Base-by-base conservation (phyloP, 2,888 invertebrate species). In the Euzetes globulus region DNA sequence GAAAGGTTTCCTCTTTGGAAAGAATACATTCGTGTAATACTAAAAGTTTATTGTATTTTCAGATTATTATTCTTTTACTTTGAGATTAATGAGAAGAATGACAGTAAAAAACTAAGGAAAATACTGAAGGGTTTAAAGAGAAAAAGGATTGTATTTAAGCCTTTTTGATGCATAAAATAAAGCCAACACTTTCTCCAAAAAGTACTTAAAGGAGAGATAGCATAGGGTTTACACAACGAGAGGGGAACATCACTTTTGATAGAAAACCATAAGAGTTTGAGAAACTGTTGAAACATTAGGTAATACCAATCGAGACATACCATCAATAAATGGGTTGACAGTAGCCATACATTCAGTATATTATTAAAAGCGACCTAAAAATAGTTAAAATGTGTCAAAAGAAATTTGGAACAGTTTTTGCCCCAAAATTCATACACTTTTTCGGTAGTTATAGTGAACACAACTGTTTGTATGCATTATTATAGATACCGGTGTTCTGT, bases 31-130 rank as follows among this genome's bases (percentile, higher is more conserved):
- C 17, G 33, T 13, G 27, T 29, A 13, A 60, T 29, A 60, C n/a
- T 63, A 63, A 29, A 33, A 63, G 63, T 63, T 63, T 63, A 63
- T 63, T 63, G 19, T 63, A 33, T 63, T 29, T 17, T 7, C 33
- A 60, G 60, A 29, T 25, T 25, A 33, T 17, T 60, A n/a, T 63
- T 37, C 27, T 63, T n/a, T n/a, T 19, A 13, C 29, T 63, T 22
- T 63, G 6, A 37, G 33, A 63, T 63, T 63, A 63, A 63, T 63
- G 33, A 17, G 7, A 63, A 22, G 11, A 63, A 63, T 63, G 63
- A 63, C 63, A 63, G 63, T 33, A 63, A 63, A 19, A 63, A n/a
- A 13, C n/a, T n/a, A 13, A 19, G 19, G 19, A 19, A 52, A 52
- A 52, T 17, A 19, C 47, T 55, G 15, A 55, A 33, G 33, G 29